Conservation (phyloP, 1,140 invertebrate species). For the Drosophila aff. region DNA sequence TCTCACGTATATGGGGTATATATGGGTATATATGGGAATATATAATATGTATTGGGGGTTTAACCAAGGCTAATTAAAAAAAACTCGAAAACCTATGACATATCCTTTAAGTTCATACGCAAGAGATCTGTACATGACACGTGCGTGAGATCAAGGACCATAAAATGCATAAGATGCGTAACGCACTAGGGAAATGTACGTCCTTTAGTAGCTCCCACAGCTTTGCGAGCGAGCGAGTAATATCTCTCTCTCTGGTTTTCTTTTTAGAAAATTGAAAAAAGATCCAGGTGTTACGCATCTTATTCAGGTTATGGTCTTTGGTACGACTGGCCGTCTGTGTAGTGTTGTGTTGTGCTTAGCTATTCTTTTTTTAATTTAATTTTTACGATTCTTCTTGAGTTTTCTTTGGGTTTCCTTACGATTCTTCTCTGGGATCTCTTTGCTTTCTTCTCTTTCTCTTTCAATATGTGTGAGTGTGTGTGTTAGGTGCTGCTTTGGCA, state of each 20-base stretch:
- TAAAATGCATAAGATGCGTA: slow-evolving; percentile 15
- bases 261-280: background rate
- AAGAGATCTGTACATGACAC: slow-evolving; percentile 28
- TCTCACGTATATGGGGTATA: slow-evolving; percentile 73
- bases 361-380: background rate
- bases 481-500: slow-evolving; percentile 12
- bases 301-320: background rate
- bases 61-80: slow-evolving; percentile 44
- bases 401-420: background rate
- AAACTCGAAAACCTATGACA: slow-evolving; percentile 41
- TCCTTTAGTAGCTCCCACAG: background rate
- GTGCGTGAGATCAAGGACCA: slow-evolving; percentile 1
- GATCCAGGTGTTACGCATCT: background rate
- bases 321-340: slow-evolving; percentile 5
- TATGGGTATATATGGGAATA: slow-evolving; percentile 6
- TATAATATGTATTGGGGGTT: background rate
- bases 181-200: background rate
- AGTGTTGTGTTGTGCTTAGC: slow-evolving; percentile 8
- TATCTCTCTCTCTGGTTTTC: background rate
- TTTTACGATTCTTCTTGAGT: background rate
- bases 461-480: slow-evolving; percentile 5
- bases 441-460: background rate
- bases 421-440: background rate
- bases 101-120: slow-evolving; percentile 45
- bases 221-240: background rate